phyloP scores from a whole-genome alignment of 2,113 vertebrate genomes.

The Sphyrna mokarran region DNA sequence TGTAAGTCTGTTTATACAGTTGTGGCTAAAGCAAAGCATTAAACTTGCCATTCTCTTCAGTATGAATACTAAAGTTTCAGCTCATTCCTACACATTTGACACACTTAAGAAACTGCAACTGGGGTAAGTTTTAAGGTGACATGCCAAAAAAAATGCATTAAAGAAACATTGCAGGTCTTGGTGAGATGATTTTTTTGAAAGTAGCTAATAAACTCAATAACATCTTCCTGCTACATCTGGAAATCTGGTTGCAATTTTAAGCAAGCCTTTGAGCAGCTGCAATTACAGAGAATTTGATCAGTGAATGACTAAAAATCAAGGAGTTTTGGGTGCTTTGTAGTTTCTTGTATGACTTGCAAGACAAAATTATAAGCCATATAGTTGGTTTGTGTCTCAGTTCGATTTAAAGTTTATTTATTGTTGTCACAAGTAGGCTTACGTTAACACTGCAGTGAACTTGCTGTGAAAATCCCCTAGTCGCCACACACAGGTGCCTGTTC shows the following conservation, averaged over 20 bases:
- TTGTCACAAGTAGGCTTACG: too few relatives aligned
- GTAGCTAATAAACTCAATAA: background rate
- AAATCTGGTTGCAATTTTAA: conserved; percentile 11
- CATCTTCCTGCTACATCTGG: background rate
- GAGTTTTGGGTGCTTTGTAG: background rate
- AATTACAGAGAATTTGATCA: background rate
- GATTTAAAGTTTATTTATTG: too few relatives aligned
- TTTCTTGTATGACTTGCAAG: background rate
- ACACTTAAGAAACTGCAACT: background rate
- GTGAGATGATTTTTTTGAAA: background rate
- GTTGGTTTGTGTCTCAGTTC: background rate
- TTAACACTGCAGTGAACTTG: too few relatives aligned
- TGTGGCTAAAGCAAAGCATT: background rate
- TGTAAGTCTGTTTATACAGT: background rate
- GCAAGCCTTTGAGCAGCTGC: background rate
- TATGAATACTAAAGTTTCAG: conserved; percentile 12
- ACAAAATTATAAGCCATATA: background rate
- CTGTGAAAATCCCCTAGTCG: too few relatives aligned
- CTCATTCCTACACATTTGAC: background rate
- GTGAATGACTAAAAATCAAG: background rate
- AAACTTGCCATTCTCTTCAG: background rate
- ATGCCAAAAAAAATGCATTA: background rate
- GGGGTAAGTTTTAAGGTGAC: background rate
- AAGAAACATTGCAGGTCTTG: background rate
- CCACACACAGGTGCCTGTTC: too few relatives aligned